Evolutionary conservation across 2,797 vertebrate genomes (phyloP).

Genomic region (Glyptemys insculpta): DNA sequence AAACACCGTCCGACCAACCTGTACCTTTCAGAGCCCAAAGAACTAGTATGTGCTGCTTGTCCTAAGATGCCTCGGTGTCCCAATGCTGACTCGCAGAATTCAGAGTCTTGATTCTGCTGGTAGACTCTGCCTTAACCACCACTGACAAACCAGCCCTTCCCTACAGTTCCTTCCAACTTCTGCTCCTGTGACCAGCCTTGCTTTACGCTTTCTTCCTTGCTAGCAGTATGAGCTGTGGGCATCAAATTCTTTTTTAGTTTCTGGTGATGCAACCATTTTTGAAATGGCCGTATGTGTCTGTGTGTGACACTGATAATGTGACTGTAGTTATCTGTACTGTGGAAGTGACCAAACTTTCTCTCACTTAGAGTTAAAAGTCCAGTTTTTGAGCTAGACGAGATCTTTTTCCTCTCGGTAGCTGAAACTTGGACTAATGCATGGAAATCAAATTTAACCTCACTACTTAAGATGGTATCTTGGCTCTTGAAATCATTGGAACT

Average conservation of each 20-base stretch:
- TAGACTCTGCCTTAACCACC: conserved; percentile 42
- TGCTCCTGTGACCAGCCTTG: background rate
- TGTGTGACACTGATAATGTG: conserved; percentile 29
- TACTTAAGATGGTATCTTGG: background rate
- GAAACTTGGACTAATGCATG: background rate
- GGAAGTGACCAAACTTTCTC: background rate
- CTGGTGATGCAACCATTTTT: conserved; percentile 64
- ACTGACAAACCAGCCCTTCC: conserved; percentile 32
- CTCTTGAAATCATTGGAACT: background rate
- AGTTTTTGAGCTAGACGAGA: accelerated
- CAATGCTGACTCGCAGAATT: conserved; percentile 16
- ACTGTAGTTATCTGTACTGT: background rate
- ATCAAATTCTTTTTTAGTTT: conserved; percentile 32
- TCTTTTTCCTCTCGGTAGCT: background rate
- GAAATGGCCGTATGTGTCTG: conserved; percentile 58
- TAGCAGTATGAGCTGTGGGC: conserved; percentile 18
- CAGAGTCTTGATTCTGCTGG: background rate
- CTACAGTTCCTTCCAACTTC: conserved; percentile 28
- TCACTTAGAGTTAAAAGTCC: background rate
- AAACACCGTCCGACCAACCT: background rate
- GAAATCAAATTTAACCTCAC: background rate
- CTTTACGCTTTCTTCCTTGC: conserved; percentile 41
- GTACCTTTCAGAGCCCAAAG: conserved; percentile 37
- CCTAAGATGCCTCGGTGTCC: background rate
- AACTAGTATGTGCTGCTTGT: conserved; percentile 20